Percentiles rank a stretch among this genome's conserved stretches.
Evolutionary conservation across 1,140 invertebrate species (phyloP).

Genomic region (Drosophila novamexicana): DNA sequence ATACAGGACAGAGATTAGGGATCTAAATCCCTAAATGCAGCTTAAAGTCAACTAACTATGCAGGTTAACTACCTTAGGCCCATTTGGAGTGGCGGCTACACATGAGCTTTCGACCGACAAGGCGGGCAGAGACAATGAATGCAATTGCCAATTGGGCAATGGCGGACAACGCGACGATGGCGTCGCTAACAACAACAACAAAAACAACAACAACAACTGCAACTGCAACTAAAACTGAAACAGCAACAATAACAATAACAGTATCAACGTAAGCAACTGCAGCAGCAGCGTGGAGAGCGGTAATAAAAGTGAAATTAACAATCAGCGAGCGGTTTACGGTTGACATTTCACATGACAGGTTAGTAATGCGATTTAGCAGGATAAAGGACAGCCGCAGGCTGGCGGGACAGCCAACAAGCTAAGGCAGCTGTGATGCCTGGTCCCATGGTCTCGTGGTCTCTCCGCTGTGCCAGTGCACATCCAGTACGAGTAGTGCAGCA

Average conservation of each 20-base stretch:
- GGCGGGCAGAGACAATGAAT: slow-evolving; percentile 56
- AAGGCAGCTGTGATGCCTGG: slow-evolving; percentile 26
- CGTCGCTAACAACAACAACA: slow-evolving; percentile 24
- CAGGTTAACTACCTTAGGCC: slow-evolving; percentile 40
- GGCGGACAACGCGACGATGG: slow-evolving; percentile 47
- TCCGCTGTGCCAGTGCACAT: background rate
- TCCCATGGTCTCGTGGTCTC: slow-evolving; percentile 5
- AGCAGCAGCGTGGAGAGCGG: slow-evolving; percentile 22
- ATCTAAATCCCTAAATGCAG: slow-evolving; percentile 29
- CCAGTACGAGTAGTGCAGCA: slow-evolving; percentile 28
- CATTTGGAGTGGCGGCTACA: slow-evolving; percentile 46
- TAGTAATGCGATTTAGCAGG: slow-evolving; percentile 84
- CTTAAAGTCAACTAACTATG: slow-evolving; percentile 35
- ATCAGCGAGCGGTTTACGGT: slow-evolving; percentile 83
- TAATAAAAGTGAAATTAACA: slow-evolving; percentile 84
- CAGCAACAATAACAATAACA: slow-evolving; percentile 5
- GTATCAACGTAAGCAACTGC: slow-evolving; percentile 8
- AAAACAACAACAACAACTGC: slow-evolving; percentile 14
- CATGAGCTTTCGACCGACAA: slow-evolving; percentile 31
- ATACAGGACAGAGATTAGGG: background rate
- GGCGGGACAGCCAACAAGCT: slow-evolving; percentile 9
- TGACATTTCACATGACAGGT: slow-evolving; percentile 84
- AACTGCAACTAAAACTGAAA: slow-evolving; percentile 6
- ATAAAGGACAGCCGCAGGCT: slow-evolving; percentile 76
- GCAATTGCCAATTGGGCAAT: slow-evolving; percentile 53